phyloP scores from a whole-genome alignment of 2,888 invertebrate species.

The Lasioglossum vierecki region DNA sequence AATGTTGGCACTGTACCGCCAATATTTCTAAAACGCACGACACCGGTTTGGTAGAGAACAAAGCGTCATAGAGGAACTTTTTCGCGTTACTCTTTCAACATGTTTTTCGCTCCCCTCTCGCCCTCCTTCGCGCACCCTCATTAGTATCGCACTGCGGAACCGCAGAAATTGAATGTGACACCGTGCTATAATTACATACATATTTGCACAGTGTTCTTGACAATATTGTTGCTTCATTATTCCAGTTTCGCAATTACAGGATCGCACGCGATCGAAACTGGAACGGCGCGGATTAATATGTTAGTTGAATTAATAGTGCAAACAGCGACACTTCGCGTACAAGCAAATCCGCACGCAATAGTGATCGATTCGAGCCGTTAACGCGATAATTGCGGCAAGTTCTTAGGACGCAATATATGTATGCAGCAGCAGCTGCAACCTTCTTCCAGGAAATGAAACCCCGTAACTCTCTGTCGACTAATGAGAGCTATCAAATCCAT shows the following conservation, averaged over 20 bases:
- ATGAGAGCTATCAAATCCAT: not conserved
- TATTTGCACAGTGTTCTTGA: not conserved
- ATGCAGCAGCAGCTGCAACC: not conserved
- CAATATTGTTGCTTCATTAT: not conserved
- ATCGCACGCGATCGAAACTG: not conserved
- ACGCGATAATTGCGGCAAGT: constrained; percentile 10
- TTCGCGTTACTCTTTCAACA: not conserved
- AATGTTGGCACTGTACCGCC: not conserved
- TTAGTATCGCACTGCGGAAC: not conserved
- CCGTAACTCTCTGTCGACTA: not conserved
- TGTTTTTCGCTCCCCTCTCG: not conserved
- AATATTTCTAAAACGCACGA: not conserved
- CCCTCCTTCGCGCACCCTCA: not conserved
- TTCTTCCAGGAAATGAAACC: constrained; percentile 1
- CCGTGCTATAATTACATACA: not conserved
- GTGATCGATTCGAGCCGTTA: not conserved
- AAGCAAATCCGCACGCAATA: not conserved
- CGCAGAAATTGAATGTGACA: not conserved
- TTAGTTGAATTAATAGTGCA: not conserved
- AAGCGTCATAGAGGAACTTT: not conserved
- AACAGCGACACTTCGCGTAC: no score
- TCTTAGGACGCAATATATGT: not conserved
- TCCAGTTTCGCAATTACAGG: not conserved
- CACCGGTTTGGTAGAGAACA: not conserved
- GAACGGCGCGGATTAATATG: not conserved